Conservation (phyloP, 2,888 invertebrate genomes). For the Phyto melanocephala region DNA sequence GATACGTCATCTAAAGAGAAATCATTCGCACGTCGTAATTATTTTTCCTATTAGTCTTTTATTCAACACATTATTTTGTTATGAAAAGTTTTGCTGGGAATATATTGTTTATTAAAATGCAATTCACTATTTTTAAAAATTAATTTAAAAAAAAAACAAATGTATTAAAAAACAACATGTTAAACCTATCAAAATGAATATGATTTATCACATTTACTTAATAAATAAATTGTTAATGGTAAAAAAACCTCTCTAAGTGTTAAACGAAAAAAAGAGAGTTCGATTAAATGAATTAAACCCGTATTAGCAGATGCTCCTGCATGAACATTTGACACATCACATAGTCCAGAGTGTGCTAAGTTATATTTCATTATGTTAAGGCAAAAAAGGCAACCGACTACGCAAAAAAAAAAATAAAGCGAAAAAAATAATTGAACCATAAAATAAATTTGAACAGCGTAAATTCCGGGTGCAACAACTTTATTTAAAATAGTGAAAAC, state of each 20-base stretch:
- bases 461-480: conserved; percentile 10
- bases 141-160: no score
- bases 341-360: conserved; percentile 11
- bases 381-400: neutral
- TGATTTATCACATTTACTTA: conserved; percentile 42
- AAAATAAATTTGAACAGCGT: neutral
- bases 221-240: conserved; percentile 17
- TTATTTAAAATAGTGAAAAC: neutral
- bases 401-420: neutral
- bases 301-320: neutral
- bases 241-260: neutral
- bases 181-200: conserved; percentile 6
- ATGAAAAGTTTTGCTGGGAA: no score
- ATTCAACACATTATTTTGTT: no score
- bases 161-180: neutral
- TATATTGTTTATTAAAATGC: conserved; percentile 15
- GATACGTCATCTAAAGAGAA: no score
- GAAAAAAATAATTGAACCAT: conserved; percentile 16
- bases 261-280: no score
- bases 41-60: no score
- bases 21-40: no score
- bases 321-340: conserved; percentile 25
- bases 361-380: conserved; percentile 18
- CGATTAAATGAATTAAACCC: no score
- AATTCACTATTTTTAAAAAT: conserved; percentile 10